Base-by-base conservation (phyloP, 2,888 invertebrate species). In the Lamproptera curius region DNA sequence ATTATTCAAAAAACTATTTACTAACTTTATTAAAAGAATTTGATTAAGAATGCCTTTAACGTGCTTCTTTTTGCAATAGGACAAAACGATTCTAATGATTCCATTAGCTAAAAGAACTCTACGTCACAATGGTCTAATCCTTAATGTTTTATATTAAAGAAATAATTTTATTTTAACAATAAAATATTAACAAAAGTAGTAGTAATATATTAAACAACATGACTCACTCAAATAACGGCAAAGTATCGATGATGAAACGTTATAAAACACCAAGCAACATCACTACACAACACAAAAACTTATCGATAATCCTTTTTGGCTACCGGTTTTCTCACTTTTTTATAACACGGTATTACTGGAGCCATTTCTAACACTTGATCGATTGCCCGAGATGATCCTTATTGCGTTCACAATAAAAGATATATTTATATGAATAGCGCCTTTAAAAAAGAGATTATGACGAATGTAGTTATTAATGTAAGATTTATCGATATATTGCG, bases 251-350 rank as follows among this genome's bases (percentile, higher is more conserved):
- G 44, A 11, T 4, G 11, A 2, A 10, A 5, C 14, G 20, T 13
- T 20, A 4, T 8, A 28, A 28, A 33, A 16, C n/a, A 16, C 23
- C 58, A 55, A 34, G 50, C 31, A 11, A 42, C 40, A 73, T 67
- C 74, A 69, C 69, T 69, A 62, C 71, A 70, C 70, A 16, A 72
- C 72, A 76, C 76, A 74, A 73, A 72, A 69, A 68, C 67, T 70
- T 73, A 58, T 63, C 72, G 68, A 70, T 79, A 82, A 82, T 81
- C 78, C 77, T 75, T 75, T 72, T 73, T 69, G 70, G 83, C 84
- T 83, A 84, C 84, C 80, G 84, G 80, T 81, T 76, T 73, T 57
- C 65, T 67, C 58, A 56, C 62, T 60, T 72, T 73, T 79, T 75
- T 80, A 80, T 70, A 68, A 62, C 59, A 57, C 66, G 74, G 37